Evolutionary conservation across 1,140 invertebrate species (phyloP), one percentile per base, ranked within the genome.

Genomic region (Paralvinella palmiformis): DNA sequence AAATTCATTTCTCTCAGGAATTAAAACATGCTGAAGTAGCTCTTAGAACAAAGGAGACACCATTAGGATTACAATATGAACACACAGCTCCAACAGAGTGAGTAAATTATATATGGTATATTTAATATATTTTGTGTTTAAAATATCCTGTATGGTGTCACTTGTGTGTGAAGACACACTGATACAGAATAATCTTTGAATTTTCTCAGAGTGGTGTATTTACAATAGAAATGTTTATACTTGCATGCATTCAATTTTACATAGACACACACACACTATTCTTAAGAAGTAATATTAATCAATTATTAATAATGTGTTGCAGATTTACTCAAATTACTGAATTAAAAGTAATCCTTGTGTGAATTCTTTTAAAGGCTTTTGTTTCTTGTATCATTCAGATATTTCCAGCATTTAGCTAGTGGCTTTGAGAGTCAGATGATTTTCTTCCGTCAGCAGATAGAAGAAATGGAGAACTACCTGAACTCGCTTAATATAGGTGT

Each of bases 21-120:
- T 80, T 90, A 37, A 88, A 89, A 74, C 85, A 87, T 71, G 84
- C 87, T 45, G 89, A 91, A 79, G 90, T 90, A 80, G 86, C 88
- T 0, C 88, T 90, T 71, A 83, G 88, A 66, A 91, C 88, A 0
- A 88, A 90, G 67, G 88, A 90, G 66, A 89, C 86, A 6, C 88
- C 89, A 10, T 77, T 85, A 1, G 87, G 87, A 3, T 78, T 91
- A 17, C 89, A 91, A 73, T 89, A 89, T 75, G 89, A 91, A 75
- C 89, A 90, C 72, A 86, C 82, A 58, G 85, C 87, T 3, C 89
- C 89, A 0, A 80, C 87, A n/a, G 82, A 87, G 68, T 91, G 63
- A 68, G 74, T 72, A 3, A n/a, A 3, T 17, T 60, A 3, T 13
- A 4, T 44, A 0, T 61, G 3, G 35, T 44, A 29, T n/a, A 41